These are phyloP conservation scores for Panorpa germanica DNA, from an alignment of 2,888 invertebrate species.

Conservation along the genomic window DNA sequence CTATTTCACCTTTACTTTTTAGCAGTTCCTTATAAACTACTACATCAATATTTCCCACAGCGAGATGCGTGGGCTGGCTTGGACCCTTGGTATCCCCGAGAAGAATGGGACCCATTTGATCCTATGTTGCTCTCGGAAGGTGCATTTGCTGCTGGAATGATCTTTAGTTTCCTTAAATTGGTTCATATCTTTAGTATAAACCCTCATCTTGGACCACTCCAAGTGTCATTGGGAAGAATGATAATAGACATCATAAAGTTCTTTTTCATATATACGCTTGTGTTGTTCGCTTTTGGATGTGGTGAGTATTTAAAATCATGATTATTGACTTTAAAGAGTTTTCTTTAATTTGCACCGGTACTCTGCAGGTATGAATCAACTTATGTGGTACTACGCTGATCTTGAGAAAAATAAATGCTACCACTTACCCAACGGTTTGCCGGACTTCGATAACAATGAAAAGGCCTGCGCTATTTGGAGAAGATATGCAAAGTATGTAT, in stretches of 20 bases:
- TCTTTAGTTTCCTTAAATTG: slow-evolving; percentile 85
- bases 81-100: slow-evolving; percentile 72
- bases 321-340: slow-evolving; percentile 1
- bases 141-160: slow-evolving; percentile 93
- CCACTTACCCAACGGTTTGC: slow-evolving; percentile 46
- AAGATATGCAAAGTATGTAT: slow-evolving; percentile 63
- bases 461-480: slow-evolving; percentile 75
- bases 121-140: slow-evolving; percentile 88
- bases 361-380: slow-evolving; percentile 58
- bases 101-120: slow-evolving; percentile 88
- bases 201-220: slow-evolving; percentile 83
- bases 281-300: slow-evolving; percentile 89
- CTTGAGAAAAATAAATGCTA: slow-evolving; percentile 75
- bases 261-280: slow-evolving; percentile 84
- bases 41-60: slow-evolving; percentile 22
- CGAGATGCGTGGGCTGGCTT: slow-evolving; percentile 46
- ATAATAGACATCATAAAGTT: slow-evolving; percentile 90
- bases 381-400: slow-evolving; percentile 85
- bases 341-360: slow-evolving; percentile 2
- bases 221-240: slow-evolving; percentile 89
- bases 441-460: slow-evolving; percentile 70
- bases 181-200: slow-evolving; percentile 96
- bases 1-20: slow-evolving; percentile 4
- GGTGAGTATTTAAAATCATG: slow-evolving; percentile 32
- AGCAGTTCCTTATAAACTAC: background rate